A percentile compares a stretch with the other conserved stretches of the same genome.
These are phyloP conservation scores for Chymomyza caudatula DNA, from an alignment of 2,888 invertebrate species.

Conservation along the genomic window DNA sequence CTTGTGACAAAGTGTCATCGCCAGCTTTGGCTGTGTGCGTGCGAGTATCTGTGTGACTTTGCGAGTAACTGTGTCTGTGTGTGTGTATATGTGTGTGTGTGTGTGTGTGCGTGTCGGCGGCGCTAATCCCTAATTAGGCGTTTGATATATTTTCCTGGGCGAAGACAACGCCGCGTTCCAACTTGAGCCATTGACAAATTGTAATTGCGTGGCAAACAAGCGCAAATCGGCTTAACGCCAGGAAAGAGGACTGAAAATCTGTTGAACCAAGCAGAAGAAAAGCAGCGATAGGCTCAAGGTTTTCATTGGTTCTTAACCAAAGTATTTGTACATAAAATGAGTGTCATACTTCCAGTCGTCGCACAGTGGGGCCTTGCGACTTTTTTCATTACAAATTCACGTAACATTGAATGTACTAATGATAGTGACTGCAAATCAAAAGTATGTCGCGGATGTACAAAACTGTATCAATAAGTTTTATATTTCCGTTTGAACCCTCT, in stretches of 20 bases:
- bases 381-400: too few species aligned
- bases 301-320: conserved; percentile 63
- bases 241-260: background rate
- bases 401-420: too few species aligned
- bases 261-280: background rate
- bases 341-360: conserved; percentile 35
- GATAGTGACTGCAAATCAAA: too few species aligned
- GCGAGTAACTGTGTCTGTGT: background rate
- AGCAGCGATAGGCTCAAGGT: background rate
- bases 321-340: too few species aligned
- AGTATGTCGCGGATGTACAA: too few species aligned
- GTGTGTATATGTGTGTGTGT: conserved; percentile 8
- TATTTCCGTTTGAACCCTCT: too few species aligned
- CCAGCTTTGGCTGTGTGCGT: background rate
- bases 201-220: conserved; percentile 71
- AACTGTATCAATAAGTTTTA: too few species aligned
- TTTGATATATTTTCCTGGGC: conserved; percentile 45
- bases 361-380: too few species aligned
- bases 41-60: conserved; percentile 2
- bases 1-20: conserved; percentile 6
- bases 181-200: conserved; percentile 61
- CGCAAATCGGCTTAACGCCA: conserved; percentile 65
- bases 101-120: conserved; percentile 31
- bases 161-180: conserved; percentile 24
- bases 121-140: conserved; percentile 66